phyloP scores from a whole-genome alignment of 2,797 vertebrate species.

The Apogon hyalosoma region DNA sequence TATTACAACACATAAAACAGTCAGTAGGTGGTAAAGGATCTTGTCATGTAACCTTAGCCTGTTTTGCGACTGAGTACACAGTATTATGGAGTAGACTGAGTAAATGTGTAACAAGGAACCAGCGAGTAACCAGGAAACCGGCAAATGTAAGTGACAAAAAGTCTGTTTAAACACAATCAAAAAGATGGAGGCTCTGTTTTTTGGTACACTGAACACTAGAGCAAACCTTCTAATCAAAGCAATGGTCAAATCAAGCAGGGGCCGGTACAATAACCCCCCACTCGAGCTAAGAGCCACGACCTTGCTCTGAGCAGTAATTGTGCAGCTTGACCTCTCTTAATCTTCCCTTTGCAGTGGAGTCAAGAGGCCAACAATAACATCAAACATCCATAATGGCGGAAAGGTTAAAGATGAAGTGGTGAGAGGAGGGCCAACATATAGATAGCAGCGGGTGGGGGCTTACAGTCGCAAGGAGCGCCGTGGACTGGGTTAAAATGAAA shows the following conservation, averaged over 20 bases:
- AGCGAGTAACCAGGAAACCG: constrained; percentile 38
- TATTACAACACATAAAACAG: background rate
- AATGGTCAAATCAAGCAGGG: constrained; percentile 15
- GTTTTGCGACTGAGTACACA: too few species aligned
- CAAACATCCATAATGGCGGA: constrained; percentile 9
- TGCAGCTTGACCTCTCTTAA: constrained; percentile 22
- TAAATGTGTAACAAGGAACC: constrained; percentile 29
- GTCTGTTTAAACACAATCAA: constrained; percentile 45
- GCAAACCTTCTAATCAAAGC: constrained; percentile 40
- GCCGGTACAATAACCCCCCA: background rate
- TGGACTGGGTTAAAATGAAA: constrained; percentile 2
- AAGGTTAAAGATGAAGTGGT: constrained; percentile 27
- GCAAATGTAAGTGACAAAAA: constrained; percentile 26
- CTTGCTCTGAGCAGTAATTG: constrained; percentile 16
- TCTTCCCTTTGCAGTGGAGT: constrained; percentile 25
- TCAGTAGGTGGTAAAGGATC: background rate
- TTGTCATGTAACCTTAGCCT: too few species aligned
- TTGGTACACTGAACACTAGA: constrained; percentile 11
- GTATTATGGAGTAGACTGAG: background rate
- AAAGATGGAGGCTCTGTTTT: constrained; percentile 21
- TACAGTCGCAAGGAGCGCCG: background rate
- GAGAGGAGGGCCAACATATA: background rate
- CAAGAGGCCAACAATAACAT: constrained; percentile 37
- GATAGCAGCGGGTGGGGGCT: constrained; percentile 5
- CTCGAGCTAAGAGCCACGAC: constrained; percentile 21